Percentiles rank a stretch among this genome's conserved stretches.
Evolutionary conservation across 2,113 vertebrate genomes (phyloP).

Genomic region (Chascanopsetta lugubris): DNA sequence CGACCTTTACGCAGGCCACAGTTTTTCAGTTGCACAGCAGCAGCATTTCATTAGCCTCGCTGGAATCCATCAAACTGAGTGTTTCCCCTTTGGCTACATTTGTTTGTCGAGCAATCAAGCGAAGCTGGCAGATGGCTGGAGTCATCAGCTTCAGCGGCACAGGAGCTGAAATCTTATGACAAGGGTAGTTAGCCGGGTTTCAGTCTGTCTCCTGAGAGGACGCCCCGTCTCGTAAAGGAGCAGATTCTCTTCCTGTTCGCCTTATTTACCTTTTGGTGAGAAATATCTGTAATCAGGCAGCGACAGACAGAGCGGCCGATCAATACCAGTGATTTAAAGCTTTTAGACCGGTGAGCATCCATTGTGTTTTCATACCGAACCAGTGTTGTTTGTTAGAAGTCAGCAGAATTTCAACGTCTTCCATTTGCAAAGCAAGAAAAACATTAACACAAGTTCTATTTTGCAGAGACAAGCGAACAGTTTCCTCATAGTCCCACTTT

Average conservation of each 20-base stretch:
- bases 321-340: not conserved
- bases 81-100: constrained; percentile 52
- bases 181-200: constrained; percentile 23
- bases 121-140: constrained; percentile 50
- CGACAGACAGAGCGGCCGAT: not conserved
- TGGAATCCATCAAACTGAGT: constrained; percentile 69
- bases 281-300: not conserved
- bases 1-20: constrained; percentile 69
- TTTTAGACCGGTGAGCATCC: no score
- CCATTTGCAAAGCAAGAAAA: no score
- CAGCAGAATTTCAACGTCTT: no score
- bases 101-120: constrained; percentile 61
- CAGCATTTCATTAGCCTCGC: constrained; percentile 70
- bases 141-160: constrained; percentile 40
- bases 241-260: not conserved
- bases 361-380: not conserved
- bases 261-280: not conserved
- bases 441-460: no score
- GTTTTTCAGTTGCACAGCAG: constrained; percentile 61
- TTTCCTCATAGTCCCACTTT: no score
- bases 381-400: no score
- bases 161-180: constrained; percentile 27
- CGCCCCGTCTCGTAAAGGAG: not conserved
- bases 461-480: no score
- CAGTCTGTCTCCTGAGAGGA: constrained; percentile 12